A percentile compares a stretch with the other conserved stretches of the same genome.
Conservation (phyloP, 2,113 vertebrate genomes). For the Phasianus colchicus region DNA sequence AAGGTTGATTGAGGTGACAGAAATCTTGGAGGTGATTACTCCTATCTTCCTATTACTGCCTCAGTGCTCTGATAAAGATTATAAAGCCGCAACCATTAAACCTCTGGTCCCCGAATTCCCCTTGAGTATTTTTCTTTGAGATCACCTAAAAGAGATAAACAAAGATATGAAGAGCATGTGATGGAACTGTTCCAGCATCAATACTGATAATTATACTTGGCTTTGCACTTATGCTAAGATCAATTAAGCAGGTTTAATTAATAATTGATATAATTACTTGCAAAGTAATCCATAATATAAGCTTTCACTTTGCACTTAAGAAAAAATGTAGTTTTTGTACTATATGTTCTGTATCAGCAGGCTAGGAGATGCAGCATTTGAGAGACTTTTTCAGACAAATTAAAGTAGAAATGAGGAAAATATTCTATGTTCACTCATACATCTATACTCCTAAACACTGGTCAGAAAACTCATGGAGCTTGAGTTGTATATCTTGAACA, state of each 20-base stretch:
- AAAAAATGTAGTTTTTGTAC: background rate
- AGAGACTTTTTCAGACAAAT: background rate
- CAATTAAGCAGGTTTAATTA: conserved; percentile 38
- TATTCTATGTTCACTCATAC: background rate
- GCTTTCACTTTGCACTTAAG: background rate
- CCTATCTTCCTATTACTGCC: background rate
- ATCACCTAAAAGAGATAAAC: conserved; percentile 51
- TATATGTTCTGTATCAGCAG: background rate
- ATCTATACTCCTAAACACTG: background rate
- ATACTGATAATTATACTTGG: conserved; percentile 20
- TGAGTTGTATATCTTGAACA: background rate
- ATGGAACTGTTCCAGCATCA: conserved; percentile 46
- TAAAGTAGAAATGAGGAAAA: background rate
- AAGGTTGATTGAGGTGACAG: conserved; percentile 17
- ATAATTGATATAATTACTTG: background rate
- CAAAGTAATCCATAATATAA: background rate
- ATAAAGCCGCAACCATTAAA: conserved; percentile 19
- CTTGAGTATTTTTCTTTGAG: conserved; percentile 30
- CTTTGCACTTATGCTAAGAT: conserved; percentile 33
- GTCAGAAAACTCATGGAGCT: background rate
- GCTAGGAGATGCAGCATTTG: background rate
- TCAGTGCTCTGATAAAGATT: conserved; percentile 53
- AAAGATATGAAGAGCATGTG: conserved; percentile 9
- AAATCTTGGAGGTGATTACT: background rate
- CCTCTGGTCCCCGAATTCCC: conserved; percentile 37